Evolutionary conservation across 2,797 vertebrate genomes (phyloP).

Genomic region (Nannoperca obscura): DNA sequence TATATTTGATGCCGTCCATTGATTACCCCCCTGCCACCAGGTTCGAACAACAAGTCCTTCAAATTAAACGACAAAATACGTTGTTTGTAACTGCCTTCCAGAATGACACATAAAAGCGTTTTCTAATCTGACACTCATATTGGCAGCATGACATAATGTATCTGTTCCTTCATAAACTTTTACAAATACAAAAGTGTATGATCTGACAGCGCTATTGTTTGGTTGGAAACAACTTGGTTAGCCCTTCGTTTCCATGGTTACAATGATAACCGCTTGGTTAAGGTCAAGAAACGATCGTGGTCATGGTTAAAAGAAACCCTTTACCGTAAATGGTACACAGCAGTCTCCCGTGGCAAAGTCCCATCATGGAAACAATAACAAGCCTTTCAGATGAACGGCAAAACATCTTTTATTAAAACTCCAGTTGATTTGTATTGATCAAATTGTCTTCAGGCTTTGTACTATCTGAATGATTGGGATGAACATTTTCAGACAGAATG

Average conservation of each 20-base stretch:
- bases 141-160: not conserved
- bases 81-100: not conserved
- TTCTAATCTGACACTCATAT: not conserved
- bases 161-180: not conserved
- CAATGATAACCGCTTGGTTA: not conserved
- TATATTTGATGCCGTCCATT: not conserved
- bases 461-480: not conserved
- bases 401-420: not conserved
- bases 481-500: not conserved
- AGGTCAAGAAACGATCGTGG: not conserved
- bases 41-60: not conserved
- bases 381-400: not conserved
- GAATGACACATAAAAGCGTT: not conserved
- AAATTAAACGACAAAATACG: too few species aligned
- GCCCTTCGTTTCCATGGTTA: not conserved
- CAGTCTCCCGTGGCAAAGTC: not conserved
- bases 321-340: not conserved
- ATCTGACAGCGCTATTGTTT: not conserved
- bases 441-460: not conserved
- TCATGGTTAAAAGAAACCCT: too few species aligned
- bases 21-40: rapidly evolving
- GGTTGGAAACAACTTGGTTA: not conserved
- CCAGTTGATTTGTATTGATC: not conserved
- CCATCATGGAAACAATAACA: not conserved
- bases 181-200: not conserved